These are phyloP conservation scores for Leptodactylus fuscus DNA, from an alignment of 2,113 vertebrate genomes.

Conservation along the genomic window DNA sequence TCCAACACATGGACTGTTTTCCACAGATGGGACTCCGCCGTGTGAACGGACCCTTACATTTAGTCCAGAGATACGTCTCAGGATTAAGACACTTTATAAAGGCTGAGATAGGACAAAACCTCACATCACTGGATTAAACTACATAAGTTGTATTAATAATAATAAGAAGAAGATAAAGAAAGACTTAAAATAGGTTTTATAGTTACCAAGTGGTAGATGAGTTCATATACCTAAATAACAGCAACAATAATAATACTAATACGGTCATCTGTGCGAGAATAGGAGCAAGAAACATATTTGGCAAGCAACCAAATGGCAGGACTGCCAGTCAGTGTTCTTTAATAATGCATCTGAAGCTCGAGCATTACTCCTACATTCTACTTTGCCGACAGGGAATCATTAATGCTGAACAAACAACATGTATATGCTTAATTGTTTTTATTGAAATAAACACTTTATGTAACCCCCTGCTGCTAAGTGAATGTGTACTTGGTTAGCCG, in stretches of 20 bases:
- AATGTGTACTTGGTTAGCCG: slow-evolving; percentile 62
- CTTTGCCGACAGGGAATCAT: slow-evolving; percentile 67
- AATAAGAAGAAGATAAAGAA: too few species aligned
- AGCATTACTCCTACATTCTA: slow-evolving; percentile 62
- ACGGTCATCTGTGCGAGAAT: not conserved
- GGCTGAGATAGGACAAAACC: too few species aligned
- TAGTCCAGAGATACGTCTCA: too few species aligned
- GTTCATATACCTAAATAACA: not conserved
- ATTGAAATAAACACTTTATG: slow-evolving; percentile 67
- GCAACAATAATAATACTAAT: not conserved
- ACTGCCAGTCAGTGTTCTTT: slow-evolving; percentile 68
- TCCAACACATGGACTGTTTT: too few species aligned
- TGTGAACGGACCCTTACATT: too few species aligned
- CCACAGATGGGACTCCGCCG: too few species aligned
- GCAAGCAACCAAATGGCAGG: slow-evolving; percentile 66
- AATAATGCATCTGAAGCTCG: slow-evolving; percentile 66
- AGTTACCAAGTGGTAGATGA: not conserved
- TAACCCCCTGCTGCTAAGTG: slow-evolving; percentile 65
- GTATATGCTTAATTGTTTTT: slow-evolving; percentile 68
- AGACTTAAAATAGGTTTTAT: too few species aligned
- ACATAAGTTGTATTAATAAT: too few species aligned
- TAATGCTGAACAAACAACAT: slow-evolving; percentile 63
- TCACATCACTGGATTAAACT: too few species aligned
- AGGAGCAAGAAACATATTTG: slow-evolving; percentile 53
- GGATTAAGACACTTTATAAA: too few species aligned